phyloP scores from a whole-genome alignment of 1,140 invertebrate species.

The Scaptomyza hsui region DNA sequence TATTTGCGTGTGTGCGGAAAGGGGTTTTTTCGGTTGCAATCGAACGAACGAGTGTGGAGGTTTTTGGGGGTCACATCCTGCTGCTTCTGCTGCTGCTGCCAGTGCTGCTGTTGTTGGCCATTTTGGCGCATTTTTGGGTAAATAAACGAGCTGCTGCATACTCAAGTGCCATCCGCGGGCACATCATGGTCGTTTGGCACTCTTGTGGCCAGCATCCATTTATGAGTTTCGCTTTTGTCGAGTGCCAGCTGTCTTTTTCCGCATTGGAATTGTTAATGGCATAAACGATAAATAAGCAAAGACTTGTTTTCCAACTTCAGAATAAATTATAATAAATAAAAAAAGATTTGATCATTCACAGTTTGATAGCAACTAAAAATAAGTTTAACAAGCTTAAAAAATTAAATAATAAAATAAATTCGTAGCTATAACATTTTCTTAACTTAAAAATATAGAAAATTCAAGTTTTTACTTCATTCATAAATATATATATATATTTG shows the following conservation, averaged over 20 bases:
- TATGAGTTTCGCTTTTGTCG: conserved; percentile 20
- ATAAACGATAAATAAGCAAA: conserved; percentile 30
- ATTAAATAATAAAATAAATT: conserved; percentile 41
- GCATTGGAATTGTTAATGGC: neutral
- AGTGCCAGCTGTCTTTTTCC: conserved; percentile 4
- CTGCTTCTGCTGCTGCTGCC: neutral
- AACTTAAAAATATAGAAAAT: conserved; percentile 41
- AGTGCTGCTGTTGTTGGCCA: conserved; percentile 38
- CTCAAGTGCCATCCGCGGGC: conserved; percentile 40
- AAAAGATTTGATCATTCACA: conserved; percentile 46
- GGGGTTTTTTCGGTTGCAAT: conserved; percentile 24
- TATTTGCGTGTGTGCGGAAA: conserved; percentile 72
- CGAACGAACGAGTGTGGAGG: neutral
- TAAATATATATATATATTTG: conserved; percentile 56
- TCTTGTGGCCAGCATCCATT: conserved; percentile 12
- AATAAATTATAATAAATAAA: conserved; percentile 43
- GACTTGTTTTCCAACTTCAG: neutral
- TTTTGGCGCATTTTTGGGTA: conserved; percentile 70
- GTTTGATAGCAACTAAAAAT: conserved; percentile 59
- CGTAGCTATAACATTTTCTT: conserved; percentile 38
- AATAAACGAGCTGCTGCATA: conserved; percentile 58
- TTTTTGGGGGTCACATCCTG: conserved; percentile 1
- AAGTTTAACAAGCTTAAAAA: conserved; percentile 39
- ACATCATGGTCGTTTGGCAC: conserved; percentile 14
- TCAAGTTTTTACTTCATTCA: conserved; percentile 55